These are phyloP conservation scores for Pogonocichla stellata DNA, from an alignment of 2,113 vertebrate genomes.

Conservation along the genomic window DNA sequence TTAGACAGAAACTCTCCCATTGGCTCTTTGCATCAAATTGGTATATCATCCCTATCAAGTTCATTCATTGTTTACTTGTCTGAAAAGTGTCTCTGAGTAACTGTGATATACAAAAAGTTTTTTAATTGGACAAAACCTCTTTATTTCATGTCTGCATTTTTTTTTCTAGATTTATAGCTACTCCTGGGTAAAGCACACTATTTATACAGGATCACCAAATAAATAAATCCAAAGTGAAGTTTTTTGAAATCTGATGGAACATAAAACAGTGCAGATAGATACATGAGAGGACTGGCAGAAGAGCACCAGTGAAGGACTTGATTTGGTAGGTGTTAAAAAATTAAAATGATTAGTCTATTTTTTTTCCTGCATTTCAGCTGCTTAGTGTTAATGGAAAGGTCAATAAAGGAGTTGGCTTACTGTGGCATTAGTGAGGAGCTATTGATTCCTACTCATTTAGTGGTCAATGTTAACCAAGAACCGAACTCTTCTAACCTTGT, in stretches of 20 bases:
- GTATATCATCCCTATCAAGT: slow-evolving; percentile 66
- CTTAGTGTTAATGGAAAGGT: neutral
- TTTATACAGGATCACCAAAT: neutral
- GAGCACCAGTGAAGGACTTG: neutral
- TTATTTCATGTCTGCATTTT: neutral
- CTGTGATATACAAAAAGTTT: neutral
- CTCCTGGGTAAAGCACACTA: neutral
- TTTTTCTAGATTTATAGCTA: neutral
- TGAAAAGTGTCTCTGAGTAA: neutral
- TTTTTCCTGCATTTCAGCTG: slow-evolving; percentile 11
- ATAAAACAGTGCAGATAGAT: neutral
- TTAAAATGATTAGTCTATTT: neutral
- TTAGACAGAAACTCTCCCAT: slow-evolving; percentile 79
- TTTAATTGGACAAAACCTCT: neutral
- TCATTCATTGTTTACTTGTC: slow-evolving; percentile 35
- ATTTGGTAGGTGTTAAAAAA: neutral
- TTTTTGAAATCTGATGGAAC: neutral
- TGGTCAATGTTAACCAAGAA: slow-evolving; percentile 45
- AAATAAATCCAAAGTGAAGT: neutral
- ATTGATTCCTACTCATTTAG: slow-evolving; percentile 56
- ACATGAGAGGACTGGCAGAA: neutral
- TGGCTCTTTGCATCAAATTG: slow-evolving; percentile 72
- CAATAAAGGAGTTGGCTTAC: neutral
- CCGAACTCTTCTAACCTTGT: neutral
- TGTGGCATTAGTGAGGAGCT: slow-evolving; percentile 35